These are phyloP conservation scores for Philhelius pedissequus DNA, from an alignment of 2,888 invertebrate genomes.

Conservation along the genomic window DNA sequence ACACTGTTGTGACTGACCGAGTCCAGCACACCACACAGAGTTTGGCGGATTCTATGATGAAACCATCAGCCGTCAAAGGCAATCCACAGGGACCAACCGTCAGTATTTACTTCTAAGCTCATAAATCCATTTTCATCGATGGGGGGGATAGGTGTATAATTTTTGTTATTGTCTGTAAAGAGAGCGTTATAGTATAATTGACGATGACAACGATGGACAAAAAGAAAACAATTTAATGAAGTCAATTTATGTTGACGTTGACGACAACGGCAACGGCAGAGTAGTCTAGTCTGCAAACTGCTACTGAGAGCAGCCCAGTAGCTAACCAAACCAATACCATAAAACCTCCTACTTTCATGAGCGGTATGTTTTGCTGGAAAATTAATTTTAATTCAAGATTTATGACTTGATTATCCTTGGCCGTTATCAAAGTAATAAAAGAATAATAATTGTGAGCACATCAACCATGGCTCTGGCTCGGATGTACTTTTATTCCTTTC, in stretches of 20 bases:
- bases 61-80: background rate
- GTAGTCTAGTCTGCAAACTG: background rate
- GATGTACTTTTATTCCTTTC: background rate
- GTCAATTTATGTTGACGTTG: slow-evolving; percentile 63
- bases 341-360: slow-evolving; percentile 26
- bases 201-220: slow-evolving; percentile 10
- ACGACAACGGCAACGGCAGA: no score
- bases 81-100: background rate
- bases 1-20: no score
- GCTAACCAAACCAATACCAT: background rate
- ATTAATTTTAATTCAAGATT: slow-evolving; percentile 67
- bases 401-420: slow-evolving; percentile 67
- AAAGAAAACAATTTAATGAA: slow-evolving; percentile 65
- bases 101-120: background rate
- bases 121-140: background rate
- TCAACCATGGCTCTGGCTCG: background rate
- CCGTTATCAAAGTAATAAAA: slow-evolving; percentile 63
- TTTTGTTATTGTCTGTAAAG: background rate
- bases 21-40: no score
- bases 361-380: slow-evolving; percentile 59
- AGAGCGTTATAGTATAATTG: background rate
- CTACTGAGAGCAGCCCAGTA: background rate
- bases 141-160: background rate
- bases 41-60: no score
- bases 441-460: slow-evolving; percentile 44